Evolutionary conservation across 2,888 invertebrate species (phyloP).

Genomic region (Epinotia nisella): DNA sequence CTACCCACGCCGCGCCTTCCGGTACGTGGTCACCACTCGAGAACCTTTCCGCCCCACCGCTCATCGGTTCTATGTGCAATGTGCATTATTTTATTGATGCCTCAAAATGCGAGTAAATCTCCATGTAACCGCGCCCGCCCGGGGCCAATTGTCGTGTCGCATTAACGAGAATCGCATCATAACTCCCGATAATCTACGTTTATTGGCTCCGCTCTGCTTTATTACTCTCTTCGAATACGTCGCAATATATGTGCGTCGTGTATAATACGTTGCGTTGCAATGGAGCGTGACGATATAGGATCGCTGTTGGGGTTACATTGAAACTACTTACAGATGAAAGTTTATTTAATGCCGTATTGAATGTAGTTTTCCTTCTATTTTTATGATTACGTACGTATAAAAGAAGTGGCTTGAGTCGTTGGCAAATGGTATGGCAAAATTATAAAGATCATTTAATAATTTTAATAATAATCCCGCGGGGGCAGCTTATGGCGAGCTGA

Average conservation of each 20-base stretch:
- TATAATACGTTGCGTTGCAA: slow-evolving; percentile 22
- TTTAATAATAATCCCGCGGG: too few species aligned
- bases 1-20: too few species aligned
- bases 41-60: too few species aligned
- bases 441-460: too few species aligned
- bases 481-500: too few species aligned
- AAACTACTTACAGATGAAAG: background rate
- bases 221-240: slow-evolving; percentile 59
- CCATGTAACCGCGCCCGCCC: slow-evolving; percentile 54
- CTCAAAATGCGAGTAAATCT: slow-evolving; percentile 46
- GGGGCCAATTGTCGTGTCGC: slow-evolving; percentile 80
- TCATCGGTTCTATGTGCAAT: too few species aligned
- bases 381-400: background rate
- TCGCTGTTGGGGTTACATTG: slow-evolving; percentile 17
- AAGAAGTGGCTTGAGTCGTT: background rate
- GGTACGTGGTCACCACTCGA: too few species aligned
- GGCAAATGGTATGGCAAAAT: too few species aligned
- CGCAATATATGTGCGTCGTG: slow-evolving; percentile 20
- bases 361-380: background rate
- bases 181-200: slow-evolving; percentile 84
- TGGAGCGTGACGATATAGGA: slow-evolving; percentile 29
- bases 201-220: slow-evolving; percentile 79
- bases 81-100: slow-evolving; percentile 12
- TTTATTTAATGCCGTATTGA: background rate
- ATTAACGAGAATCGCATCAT: slow-evolving; percentile 82